A percentile compares a stretch with the other conserved stretches of the same genome.
phyloP scores from a whole-genome alignment of 2,113 vertebrate species.

The Tylochromis polylepis region DNA sequence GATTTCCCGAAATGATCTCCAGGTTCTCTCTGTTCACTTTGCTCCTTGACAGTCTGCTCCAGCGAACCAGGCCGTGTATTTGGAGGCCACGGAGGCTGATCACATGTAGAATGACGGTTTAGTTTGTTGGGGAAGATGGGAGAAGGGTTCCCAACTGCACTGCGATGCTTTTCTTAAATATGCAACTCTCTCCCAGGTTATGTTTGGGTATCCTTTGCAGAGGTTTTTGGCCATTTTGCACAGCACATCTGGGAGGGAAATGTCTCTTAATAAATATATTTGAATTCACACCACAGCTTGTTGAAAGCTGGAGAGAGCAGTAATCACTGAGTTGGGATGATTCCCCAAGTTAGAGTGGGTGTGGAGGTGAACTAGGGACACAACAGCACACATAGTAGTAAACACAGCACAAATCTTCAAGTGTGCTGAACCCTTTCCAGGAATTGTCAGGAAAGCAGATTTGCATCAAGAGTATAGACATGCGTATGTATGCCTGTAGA shows the following conservation, averaged over 20 bases:
- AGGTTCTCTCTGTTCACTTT: background rate
- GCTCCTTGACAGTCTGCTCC: background rate
- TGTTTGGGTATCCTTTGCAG: background rate
- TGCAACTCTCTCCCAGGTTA: background rate
- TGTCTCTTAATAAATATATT: background rate
- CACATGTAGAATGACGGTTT: background rate
- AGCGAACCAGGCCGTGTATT: background rate
- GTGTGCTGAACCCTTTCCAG: constrained; percentile 2
- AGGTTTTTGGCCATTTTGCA: background rate
- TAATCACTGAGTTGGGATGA: background rate
- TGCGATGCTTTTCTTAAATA: background rate
- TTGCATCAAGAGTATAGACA: background rate
- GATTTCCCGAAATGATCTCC: constrained; percentile 51
- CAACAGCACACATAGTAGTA: background rate
- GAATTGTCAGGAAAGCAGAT: constrained; percentile 12
- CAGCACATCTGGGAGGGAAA: background rate
- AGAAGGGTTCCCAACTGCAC: background rate
- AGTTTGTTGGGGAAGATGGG: background rate
- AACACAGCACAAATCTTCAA: background rate
- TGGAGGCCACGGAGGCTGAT: background rate
- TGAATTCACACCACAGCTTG: background rate
- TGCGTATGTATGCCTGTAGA: background rate
- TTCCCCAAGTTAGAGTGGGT: constrained; percentile 36
- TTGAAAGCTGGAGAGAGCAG: constrained; percentile 1
- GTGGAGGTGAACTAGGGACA: constrained; percentile 47